A percentile compares a stretch with the other conserved stretches of the same genome.
phyloP scores from a whole-genome alignment of 2,113 vertebrate species.

The Syngnathus typhle region DNA sequence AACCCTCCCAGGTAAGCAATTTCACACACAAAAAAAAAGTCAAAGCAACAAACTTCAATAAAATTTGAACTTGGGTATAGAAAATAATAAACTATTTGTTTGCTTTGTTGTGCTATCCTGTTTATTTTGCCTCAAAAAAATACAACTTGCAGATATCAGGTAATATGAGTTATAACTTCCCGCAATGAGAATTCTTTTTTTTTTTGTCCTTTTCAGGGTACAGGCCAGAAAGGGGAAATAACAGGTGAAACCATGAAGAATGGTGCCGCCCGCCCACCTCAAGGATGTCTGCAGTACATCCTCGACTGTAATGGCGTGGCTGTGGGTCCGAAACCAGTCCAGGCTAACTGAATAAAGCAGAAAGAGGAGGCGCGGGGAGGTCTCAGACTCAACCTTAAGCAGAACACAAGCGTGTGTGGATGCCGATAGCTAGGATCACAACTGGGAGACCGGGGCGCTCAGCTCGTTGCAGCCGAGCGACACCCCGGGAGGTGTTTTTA shows the following conservation, averaged over 20 bases:
- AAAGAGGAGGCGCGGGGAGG: slow-evolving; percentile 22
- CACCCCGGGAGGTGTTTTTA: slow-evolving; percentile 83
- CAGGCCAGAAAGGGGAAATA: slow-evolving; percentile 80
- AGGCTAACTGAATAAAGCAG: slow-evolving; percentile 81
- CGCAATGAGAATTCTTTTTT: not conserved
- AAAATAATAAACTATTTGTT: no score
- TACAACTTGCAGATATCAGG: not conserved
- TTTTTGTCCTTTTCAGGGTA: slow-evolving; percentile 68
- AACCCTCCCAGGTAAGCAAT: slow-evolving; percentile 79
- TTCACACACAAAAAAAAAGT: not conserved
- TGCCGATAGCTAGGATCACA: slow-evolving; percentile 55
- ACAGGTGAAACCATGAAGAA: slow-evolving; percentile 75
- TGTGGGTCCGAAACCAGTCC: slow-evolving; percentile 91
- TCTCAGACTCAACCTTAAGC: slow-evolving; percentile 60
- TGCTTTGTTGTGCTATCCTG: no score
- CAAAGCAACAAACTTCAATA: no score
- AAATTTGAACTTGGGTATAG: no score
- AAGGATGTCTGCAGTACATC: slow-evolving; percentile 99
- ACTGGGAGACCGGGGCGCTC: slow-evolving; percentile 44
- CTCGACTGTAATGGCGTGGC: slow-evolving; percentile 96
- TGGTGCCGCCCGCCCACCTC: slow-evolving; percentile 80
- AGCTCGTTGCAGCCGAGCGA: slow-evolving; percentile 68
- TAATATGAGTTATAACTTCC: not conserved
- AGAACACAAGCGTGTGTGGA: slow-evolving; percentile 59
- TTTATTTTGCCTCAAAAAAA: no score